Evolutionary conservation across 2,797 vertebrate species (phyloP).

Genomic region (Anolis apletophallus): DNA sequence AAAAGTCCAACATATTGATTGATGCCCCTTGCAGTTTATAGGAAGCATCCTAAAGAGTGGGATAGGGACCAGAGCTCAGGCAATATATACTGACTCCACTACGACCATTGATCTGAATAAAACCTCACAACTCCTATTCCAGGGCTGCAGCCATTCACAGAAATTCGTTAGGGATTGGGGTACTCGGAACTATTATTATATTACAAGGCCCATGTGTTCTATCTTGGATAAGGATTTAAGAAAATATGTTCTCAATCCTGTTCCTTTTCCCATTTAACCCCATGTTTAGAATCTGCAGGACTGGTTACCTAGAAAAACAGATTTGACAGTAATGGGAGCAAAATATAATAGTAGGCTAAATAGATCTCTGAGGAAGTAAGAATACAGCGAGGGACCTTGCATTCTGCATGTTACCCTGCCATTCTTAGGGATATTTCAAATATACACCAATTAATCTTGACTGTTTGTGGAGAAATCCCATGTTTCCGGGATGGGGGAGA

Average conservation of each 20-base stretch:
- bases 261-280: not conserved
- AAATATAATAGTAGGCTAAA: not conserved
- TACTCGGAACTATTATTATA: not conserved
- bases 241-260: not conserved
- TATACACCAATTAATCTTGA: not conserved
- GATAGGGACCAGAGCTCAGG: not conserved
- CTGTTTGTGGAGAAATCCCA: not conserved
- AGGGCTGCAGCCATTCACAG: not conserved
- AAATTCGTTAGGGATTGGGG: not conserved
- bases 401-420: not conserved
- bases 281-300: not conserved
- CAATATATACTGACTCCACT: no score
- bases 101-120: not conserved
- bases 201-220: not conserved
- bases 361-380: not conserved
- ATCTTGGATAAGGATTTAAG: not conserved
- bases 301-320: not conserved
- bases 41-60: not conserved
- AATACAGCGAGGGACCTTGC: not conserved
- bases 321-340: not conserved
- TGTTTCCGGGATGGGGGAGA: not conserved
- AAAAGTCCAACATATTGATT: not conserved
- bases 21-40: not conserved
- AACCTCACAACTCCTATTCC: not conserved
- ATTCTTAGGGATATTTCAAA: not conserved